Percentiles rank a stretch among this genome's conserved stretches.
Conservation (phyloP, 2,797 vertebrate genomes). For the Cetoscarus ocellatus region DNA sequence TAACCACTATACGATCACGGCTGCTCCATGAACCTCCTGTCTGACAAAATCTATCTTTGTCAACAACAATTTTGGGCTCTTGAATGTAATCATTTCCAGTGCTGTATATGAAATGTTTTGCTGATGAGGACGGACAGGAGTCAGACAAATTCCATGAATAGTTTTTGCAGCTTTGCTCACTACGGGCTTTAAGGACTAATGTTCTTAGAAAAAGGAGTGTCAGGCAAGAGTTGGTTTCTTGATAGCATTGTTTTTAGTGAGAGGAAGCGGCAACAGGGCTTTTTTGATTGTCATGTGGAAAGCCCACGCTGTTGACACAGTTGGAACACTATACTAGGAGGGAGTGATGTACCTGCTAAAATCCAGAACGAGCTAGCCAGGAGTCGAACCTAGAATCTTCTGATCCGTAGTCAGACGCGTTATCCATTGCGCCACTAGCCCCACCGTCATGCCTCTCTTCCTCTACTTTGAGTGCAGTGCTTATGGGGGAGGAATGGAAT, state of each 20-base stretch:
- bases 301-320: no score
- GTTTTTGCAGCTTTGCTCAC: not conserved
- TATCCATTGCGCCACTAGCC: slow-evolving; percentile 76
- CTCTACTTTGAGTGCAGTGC: no score
- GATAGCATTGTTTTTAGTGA: no score
- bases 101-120: no score
- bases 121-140: not conserved
- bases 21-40: no score
- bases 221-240: no score
- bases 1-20: slow-evolving; percentile 5
- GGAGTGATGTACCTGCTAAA: not conserved
- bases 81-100: accelerated
- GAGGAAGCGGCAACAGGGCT: no score
- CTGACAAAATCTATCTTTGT: not conserved
- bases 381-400: slow-evolving; percentile 80
- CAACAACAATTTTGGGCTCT: not conserved
- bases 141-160: not conserved
- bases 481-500: no score
- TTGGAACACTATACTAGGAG: no score
- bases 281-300: no score
- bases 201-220: no score
- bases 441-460: not conserved
- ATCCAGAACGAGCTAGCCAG: slow-evolving; percentile 64
- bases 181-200: not conserved
- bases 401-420: slow-evolving; percentile 78